Evolutionary conservation across 2,888 invertebrate genomes (phyloP), one percentile per base, ranked within the genome.

Genomic region (Autographa gamma): DNA sequence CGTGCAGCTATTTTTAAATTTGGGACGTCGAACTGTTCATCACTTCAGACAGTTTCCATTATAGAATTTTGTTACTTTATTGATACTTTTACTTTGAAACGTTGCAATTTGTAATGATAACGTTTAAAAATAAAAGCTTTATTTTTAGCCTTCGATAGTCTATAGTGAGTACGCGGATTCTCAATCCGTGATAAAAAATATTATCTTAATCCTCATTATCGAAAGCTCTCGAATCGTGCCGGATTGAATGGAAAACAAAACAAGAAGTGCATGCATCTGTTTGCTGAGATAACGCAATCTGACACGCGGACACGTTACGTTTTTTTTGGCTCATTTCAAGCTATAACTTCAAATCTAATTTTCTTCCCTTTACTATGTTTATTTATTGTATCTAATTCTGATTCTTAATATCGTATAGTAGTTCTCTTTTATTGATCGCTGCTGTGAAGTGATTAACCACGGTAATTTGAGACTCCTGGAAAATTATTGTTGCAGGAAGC

Each of bases 1-100:
- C 79, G 83, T 81, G 78, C 79, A 87, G 91, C 95, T 95, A 94
- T 95, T 95, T 95, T 92, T 91, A 90, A 81, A 93, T 89, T 89
- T 90, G 87, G 93, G 84, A 86, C 93, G 90, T 77, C 82, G 86
- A 85, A 88, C 87, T 85, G 91, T 86, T 84, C 85, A 86, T 88
- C 85, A 92, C 93, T 93, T 91, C 91, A 89, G 90, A 80, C 83
- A 77, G 87, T 84, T 88, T 77, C 76, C 65, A 80, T 79, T 83
- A 72, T 85, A 77, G 61, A 68, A 79, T 69, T 54, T 72, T 74
- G 64, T 60, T 31, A 64, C 69, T 60, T 66, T 74, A 32, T 69
- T 32, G 69, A 59, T 73, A 74, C 78, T 78, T 82, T 69, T 64
- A 59, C 32, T 54, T 66, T 68, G 13, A 61, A 14, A 62, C 32